Base-by-base conservation (phyloP, 2,888 invertebrate genomes). In the Conus canariensis region DNA sequence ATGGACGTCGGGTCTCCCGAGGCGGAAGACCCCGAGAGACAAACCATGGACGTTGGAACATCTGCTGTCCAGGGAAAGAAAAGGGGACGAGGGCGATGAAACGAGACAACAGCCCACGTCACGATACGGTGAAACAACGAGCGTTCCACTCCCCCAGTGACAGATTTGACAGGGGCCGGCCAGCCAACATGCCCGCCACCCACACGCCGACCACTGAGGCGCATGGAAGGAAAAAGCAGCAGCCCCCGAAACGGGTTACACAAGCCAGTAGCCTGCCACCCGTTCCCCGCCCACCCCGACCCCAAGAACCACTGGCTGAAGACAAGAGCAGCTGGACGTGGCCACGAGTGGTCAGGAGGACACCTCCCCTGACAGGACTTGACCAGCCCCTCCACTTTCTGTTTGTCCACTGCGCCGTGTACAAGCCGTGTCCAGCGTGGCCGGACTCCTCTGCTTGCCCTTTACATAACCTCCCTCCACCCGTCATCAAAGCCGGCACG, bases 391-490 rank as follows among this genome's bases (percentile, higher is more conserved):
- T 60, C 77, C 60, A 85, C 85, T 85, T 85, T 85, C 85, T 85
- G 85, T 85, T 85, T 85, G 85, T 25, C 85, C 60, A 56, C 59
- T n/a, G 58, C 83, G 83, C 83, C 83, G 83, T 83, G 83, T 83
- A 83, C 83, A 59, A 83, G 19, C 30, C 30, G 77, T 25, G 30
- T 10, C 14, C 30, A 30, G 30, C 30, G 10, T 30, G n/a, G 22
- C 22, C 22, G 8, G n/a, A n/a, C 74, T 45, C 77, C 77, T 30
- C 77, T 10, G 25, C 12, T 30, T 8, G 25, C 77, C 77, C 25
- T 80, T 80, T 80, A 80, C 77, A 80, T 80, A 80, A 80, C 77
- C 77, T 14, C 30, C 30, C 77, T 19, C 70, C 70, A 16, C 30
- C 77, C 77, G 77, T 30, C 77, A 80, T 80, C 77, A 80, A 80